phyloP scores from a whole-genome alignment of 2,888 invertebrate genomes.

The Lochmaea capreae region DNA sequence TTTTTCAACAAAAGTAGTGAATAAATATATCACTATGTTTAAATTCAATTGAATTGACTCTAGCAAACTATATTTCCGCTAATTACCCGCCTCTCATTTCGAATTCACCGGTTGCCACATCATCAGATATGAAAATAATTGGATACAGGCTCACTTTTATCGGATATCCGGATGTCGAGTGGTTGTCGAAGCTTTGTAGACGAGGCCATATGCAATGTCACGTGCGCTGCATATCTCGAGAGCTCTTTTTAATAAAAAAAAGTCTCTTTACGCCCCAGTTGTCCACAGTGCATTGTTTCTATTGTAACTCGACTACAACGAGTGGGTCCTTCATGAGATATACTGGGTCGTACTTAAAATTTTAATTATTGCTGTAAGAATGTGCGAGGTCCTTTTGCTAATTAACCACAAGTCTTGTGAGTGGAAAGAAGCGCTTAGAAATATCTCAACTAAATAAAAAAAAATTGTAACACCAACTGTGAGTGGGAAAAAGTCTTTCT shows the following conservation, averaged over 20 bases:
- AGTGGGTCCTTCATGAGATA: slow-evolving; percentile 25
- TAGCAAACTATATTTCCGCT: background rate
- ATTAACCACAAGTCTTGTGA: slow-evolving; percentile 14
- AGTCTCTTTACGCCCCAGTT: slow-evolving; percentile 24
- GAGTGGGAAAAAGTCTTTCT: background rate
- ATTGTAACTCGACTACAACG: slow-evolving; percentile 14
- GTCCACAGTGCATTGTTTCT: slow-evolving; percentile 39
- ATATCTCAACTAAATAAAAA: background rate
- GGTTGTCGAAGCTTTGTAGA: slow-evolving; percentile 46
- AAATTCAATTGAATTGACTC: background rate
- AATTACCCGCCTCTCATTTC: background rate
- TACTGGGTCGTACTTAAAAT: slow-evolving; percentile 22
- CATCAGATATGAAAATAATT: slow-evolving; percentile 51
- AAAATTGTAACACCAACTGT: background rate
- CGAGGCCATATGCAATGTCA: slow-evolving; percentile 49
- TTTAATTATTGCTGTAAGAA: slow-evolving; percentile 32
- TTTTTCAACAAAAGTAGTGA: background rate
- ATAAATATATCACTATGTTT: background rate
- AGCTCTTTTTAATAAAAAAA: slow-evolving; percentile 44
- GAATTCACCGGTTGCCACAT: slow-evolving; percentile 25
- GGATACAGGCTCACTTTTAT: slow-evolving; percentile 50
- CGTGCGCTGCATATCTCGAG: slow-evolving; percentile 49
- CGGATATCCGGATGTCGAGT: slow-evolving; percentile 49
- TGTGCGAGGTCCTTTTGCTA: slow-evolving; percentile 20
- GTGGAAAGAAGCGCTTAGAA: background rate